phyloP scores from a whole-genome alignment of 2,113 vertebrate species.

The Helogale parvula region DNA sequence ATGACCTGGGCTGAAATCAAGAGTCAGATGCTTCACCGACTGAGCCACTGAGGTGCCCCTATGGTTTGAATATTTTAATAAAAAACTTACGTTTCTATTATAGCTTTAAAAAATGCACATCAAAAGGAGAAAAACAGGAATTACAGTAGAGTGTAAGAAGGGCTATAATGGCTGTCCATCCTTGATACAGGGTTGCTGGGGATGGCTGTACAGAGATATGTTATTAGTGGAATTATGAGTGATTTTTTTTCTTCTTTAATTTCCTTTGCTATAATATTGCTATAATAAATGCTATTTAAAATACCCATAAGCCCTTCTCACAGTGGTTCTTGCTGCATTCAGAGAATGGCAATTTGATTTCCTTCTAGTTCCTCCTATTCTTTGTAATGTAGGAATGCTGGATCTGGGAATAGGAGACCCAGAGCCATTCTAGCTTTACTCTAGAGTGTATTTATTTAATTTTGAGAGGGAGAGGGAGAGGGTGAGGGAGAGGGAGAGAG shows the following conservation, averaged over 20 bases:
- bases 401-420: neutral
- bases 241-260: neutral
- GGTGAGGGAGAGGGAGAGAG: no score
- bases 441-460: neutral
- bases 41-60: neutral
- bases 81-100: neutral
- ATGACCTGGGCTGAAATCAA: no score
- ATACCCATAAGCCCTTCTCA: neutral
- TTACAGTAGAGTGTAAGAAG: neutral
- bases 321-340: neutral
- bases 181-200: neutral
- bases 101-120: neutral
- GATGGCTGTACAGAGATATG: neutral
- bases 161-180: neutral
- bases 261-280: neutral
- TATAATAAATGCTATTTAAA: slow-evolving; percentile 17
- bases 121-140: neutral
- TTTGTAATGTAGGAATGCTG: neutral
- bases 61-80: neutral
- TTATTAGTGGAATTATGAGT: neutral
- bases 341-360: neutral
- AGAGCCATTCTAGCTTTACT: neutral
- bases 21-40: no score
- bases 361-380: neutral
- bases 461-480: no score